Conservation (phyloP, 2,797 vertebrate species). For the Lagorchestes hirsutus region DNA sequence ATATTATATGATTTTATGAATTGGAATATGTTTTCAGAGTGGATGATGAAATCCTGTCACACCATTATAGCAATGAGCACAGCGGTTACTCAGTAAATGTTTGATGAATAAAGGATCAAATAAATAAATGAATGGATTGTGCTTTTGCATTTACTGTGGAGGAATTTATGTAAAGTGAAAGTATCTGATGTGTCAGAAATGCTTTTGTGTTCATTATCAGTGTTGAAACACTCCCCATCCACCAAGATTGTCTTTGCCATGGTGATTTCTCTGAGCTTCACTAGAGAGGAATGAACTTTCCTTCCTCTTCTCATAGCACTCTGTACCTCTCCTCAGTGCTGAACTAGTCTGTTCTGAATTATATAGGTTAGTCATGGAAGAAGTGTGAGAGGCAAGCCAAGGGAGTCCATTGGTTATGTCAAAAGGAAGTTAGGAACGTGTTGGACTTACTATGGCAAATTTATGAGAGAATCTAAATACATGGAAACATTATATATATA, state of each 20-base stretch:
- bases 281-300: not conserved
- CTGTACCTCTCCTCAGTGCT: not conserved
- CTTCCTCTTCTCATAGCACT: not conserved
- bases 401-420: not conserved
- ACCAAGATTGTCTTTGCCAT: not conserved
- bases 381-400: not conserved
- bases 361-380: not conserved
- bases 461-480: not conserved
- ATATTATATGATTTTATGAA: constrained; percentile 4
- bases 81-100: not conserved
- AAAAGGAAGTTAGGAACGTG: not conserved
- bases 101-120: not conserved
- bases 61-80: not conserved
- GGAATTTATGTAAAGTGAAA: constrained; percentile 4
- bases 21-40: constrained; percentile 5
- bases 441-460: not conserved
- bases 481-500: not conserved
- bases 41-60: not conserved
- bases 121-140: not conserved
- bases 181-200: not conserved
- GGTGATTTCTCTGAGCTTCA: not conserved
- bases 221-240: not conserved
- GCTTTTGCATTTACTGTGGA: not conserved
- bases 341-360: not conserved
- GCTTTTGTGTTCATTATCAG: not conserved